Evolutionary conservation across 2,888 invertebrate genomes (phyloP).

Genomic region (Galeruca laticollis): DNA sequence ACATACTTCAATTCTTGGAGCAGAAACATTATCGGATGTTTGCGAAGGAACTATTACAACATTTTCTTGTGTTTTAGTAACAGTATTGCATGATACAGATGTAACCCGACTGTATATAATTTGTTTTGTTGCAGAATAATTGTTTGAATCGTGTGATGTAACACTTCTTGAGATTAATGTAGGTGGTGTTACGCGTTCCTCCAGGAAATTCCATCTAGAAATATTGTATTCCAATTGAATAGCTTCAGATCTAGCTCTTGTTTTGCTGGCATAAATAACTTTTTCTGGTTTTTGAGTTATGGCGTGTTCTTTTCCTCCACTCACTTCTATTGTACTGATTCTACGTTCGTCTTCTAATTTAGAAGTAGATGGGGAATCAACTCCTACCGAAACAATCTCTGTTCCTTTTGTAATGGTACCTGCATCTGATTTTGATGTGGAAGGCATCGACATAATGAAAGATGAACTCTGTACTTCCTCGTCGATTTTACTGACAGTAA

Average conservation of each 20-base stretch:
- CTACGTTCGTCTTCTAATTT: background rate
- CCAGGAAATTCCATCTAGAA: slow-evolving; percentile 12
- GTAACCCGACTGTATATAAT: background rate
- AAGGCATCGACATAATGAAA: background rate
- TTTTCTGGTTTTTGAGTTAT: background rate
- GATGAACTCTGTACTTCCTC: slow-evolving; percentile 3
- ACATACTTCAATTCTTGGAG: background rate
- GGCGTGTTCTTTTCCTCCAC: background rate
- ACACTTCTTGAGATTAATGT: background rate
- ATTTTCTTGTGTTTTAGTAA: background rate
- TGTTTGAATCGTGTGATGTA: background rate
- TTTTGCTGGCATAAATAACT: slow-evolving; percentile 5
- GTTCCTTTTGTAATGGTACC: background rate
- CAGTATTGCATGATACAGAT: background rate
- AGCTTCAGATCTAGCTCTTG: background rate
- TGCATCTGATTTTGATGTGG: background rate
- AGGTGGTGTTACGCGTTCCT: background rate
- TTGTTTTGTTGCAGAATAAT: background rate
- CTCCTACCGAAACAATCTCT: background rate
- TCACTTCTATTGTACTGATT: background rate
- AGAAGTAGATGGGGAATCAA: background rate
- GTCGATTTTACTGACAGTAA: background rate
- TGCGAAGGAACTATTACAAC: background rate
- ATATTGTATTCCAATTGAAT: slow-evolving; percentile 23
- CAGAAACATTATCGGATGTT: too few relatives aligned